A percentile compares a stretch with the other conserved stretches of the same genome.
These are phyloP conservation scores for Arbacia lixula DNA, from an alignment of 53 echinoderm and acorn worm genomes.

Conservation along the genomic window DNA sequence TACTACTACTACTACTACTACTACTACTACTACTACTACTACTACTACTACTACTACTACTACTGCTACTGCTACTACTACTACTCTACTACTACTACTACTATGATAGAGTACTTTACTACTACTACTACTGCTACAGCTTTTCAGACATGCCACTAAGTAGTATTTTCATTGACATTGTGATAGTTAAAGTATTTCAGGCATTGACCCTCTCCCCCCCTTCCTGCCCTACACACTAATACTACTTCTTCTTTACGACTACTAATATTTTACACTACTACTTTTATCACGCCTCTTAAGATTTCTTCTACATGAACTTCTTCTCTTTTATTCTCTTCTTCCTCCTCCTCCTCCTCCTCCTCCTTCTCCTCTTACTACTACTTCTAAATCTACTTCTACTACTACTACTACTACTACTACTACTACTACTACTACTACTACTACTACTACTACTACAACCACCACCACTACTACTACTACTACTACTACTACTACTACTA, in stretches of 20 bases:
- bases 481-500: constrained; percentile 12
- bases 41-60: not conserved
- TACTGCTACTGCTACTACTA: not conserved
- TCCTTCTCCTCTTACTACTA: not conserved
- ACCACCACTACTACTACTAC: not conserved
- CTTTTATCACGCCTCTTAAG: not conserved
- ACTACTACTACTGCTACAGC: too few relatives aligned
- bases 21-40: constrained; percentile 6
- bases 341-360: not conserved
- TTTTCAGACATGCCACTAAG: too few relatives aligned
- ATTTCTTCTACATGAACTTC: constrained; percentile 18
- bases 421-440: not conserved
- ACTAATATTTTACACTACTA: constrained; percentile 16
- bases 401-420: constrained; percentile 18
- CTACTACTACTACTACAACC: constrained; percentile 1
- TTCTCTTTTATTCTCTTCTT: too few relatives aligned
- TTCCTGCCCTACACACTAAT: too few relatives aligned
- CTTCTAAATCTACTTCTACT: not conserved
- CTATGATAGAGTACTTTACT: too few relatives aligned
- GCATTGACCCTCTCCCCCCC: too few relatives aligned
- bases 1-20: not conserved
- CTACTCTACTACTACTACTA: not conserved
- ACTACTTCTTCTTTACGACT: not conserved
- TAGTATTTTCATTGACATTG: too few relatives aligned
- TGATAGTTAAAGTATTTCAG: too few relatives aligned